Percentiles rank a stretch among this genome's conserved stretches.
Evolutionary conservation across 2,113 vertebrate species (phyloP).

Genomic region (Amblyopsis rosae): DNA sequence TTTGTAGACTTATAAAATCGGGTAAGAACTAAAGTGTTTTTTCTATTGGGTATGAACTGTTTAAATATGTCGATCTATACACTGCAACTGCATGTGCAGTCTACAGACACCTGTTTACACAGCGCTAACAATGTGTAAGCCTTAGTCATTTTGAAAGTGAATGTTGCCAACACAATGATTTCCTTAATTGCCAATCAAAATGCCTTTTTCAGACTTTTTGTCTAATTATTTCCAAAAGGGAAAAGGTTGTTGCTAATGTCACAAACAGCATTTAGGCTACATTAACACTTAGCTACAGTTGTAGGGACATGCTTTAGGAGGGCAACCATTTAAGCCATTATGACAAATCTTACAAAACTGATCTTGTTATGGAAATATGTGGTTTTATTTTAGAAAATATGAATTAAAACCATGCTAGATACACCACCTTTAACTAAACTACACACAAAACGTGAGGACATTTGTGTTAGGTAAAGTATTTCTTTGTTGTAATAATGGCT

Average conservation of each 20-base stretch:
- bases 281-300: conserved; percentile 26
- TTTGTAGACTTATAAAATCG: too few relatives aligned
- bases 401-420: conserved; percentile 9
- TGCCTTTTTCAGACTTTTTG: conserved; percentile 16
- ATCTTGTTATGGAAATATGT: conserved; percentile 5
- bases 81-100: too few relatives aligned
- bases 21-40: too few relatives aligned
- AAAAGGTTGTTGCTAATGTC: conserved; percentile 28
- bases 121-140: too few relatives aligned
- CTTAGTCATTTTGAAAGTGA: too few relatives aligned
- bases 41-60: too few relatives aligned
- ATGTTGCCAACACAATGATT: conserved; percentile 27
- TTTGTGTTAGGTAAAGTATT: too few relatives aligned
- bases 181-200: conserved; percentile 59
- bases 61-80: too few relatives aligned
- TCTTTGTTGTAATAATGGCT: too few relatives aligned
- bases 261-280: conserved; percentile 2
- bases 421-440: conserved; percentile 53
- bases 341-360: conserved; percentile 4
- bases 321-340: conserved; percentile 39
- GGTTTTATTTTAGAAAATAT: conserved; percentile 46
- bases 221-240: neutral
- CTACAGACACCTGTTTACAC: too few relatives aligned
- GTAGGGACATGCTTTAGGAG: conserved; percentile 43
- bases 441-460: too few relatives aligned